Conservation (phyloP, 2,888 invertebrate genomes). For the Tetragonula carbonaria region DNA sequence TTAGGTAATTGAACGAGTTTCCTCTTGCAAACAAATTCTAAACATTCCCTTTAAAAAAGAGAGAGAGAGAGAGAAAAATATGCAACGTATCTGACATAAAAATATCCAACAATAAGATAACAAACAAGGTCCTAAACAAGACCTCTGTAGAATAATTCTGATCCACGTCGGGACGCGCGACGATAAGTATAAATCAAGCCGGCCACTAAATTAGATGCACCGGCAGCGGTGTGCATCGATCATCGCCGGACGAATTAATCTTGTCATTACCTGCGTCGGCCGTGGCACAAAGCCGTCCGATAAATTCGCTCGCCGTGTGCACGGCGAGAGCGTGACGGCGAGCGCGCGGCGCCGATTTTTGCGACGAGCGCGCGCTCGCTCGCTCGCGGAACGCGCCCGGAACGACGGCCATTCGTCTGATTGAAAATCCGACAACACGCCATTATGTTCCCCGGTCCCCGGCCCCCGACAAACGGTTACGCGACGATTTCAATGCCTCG, state of each 20-base stretch:
- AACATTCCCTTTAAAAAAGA: no score
- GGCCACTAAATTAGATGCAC: slow-evolving; percentile 3
- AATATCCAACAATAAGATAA: neutral
- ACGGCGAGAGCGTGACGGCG: no score
- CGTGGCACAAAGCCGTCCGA: neutral
- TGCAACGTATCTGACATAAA: no score
- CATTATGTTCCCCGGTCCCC: slow-evolving; percentile 55
- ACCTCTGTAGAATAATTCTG: neutral
- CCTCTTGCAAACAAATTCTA: no score
- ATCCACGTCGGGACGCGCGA: neutral
- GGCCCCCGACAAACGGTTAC: slow-evolving; percentile 42
- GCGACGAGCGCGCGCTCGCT: slow-evolving; percentile 1
- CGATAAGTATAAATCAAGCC: neutral
- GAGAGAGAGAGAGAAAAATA: no score
- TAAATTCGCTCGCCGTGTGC: slow-evolving; percentile 19
- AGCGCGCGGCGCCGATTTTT: slow-evolving; percentile 16
- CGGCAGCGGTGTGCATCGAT: neutral
- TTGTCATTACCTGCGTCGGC: neutral
- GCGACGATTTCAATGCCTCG: slow-evolving; percentile 64
- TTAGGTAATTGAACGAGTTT: no score
- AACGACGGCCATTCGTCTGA: slow-evolving; percentile 37
- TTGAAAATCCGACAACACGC: slow-evolving; percentile 61
- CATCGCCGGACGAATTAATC: slow-evolving; percentile 3
- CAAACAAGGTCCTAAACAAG: neutral
- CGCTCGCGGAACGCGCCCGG: slow-evolving; percentile 29